Evolutionary conservation across 2,113 vertebrate genomes (phyloP), one percentile per base, ranked within the genome.

Genomic region (Cyprinodon tularosa): DNA sequence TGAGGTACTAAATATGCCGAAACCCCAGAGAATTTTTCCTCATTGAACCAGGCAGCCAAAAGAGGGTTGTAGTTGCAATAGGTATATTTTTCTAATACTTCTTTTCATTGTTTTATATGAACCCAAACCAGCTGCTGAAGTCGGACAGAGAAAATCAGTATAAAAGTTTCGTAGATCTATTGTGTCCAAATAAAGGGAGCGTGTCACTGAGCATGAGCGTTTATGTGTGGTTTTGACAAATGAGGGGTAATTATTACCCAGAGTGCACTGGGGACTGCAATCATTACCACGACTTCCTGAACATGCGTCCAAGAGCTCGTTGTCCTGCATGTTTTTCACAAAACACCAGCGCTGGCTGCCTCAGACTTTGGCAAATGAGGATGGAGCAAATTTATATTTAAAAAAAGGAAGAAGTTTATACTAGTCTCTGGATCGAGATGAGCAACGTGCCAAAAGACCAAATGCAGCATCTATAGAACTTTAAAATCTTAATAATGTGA

Each of bases 151-250:
- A 12, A 82, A 80, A 67, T 45, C 68, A 71, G 80, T 78, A 81
- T 86, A 87, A 86, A 80, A 87, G 81, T 57, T 80, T 50, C 47
- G 62, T 62, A 67, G 77, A 29, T 82, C 78, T 8, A 75, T 74
- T 83, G 77, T 15, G 71, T 80, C 90, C 87, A 77, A 63, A 87
- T 81, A 86, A 37, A 77, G 79, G 45, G 69, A 86, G 74, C 39
- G 72, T 53, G 73, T 29, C 60, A 36, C 74, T 57, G 42, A 71
- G 81, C 83, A 71, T 57, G 61, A 90, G 78, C 88, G 82, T 92
- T 92, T 93, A 90, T 86, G 85, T 91, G 90, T 88, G 90, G 90
- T 94, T 90, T 91, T 90, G 87, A 90, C 81, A 92, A 93, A 92
- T 78, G 87, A 91, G 87, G 48, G 66, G 83, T 91, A 87, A 93